phyloP scores from a whole-genome alignment of 2,797 vertebrate species.

The Meriones psammophilus region DNA sequence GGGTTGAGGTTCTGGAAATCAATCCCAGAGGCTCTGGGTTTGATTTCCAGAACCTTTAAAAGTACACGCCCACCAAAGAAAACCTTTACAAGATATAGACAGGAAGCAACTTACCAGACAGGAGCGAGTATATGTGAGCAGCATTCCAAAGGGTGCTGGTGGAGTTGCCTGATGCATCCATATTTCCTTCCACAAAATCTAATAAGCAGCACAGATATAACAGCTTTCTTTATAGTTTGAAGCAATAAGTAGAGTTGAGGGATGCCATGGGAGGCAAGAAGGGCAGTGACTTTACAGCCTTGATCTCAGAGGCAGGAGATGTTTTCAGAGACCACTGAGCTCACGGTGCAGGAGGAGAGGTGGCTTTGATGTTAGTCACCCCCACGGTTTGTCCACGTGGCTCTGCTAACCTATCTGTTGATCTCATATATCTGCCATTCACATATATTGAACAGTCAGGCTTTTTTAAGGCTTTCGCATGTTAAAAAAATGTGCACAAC shows the following conservation, averaged over 20 bases:
- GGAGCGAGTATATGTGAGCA: neutral
- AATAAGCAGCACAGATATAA: slow-evolving; percentile 21
- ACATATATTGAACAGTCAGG: neutral
- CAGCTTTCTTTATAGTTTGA: neutral
- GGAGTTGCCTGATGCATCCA: neutral
- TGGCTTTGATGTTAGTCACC: neutral
- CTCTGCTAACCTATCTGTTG: neutral
- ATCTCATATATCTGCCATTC: neutral
- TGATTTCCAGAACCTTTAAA: no score
- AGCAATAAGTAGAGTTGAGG: neutral
- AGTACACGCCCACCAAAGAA: no score
- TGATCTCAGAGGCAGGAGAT: neutral
- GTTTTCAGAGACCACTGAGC: neutral
- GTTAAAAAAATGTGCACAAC: neutral
- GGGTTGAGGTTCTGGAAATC: no score
- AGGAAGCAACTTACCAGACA: no score
- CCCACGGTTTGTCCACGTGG: neutral
- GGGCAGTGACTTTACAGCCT: neutral
- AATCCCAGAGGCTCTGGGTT: no score
- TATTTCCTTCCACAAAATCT: slow-evolving; percentile 41
- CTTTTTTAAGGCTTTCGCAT: neutral
- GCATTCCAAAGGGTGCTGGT: neutral
- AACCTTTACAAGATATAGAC: no score
- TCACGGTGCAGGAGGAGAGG: neutral
- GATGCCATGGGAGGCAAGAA: neutral